Conservation (phyloP, 1,140 invertebrate species). For the Hyposmocoma kahamanoa region DNA sequence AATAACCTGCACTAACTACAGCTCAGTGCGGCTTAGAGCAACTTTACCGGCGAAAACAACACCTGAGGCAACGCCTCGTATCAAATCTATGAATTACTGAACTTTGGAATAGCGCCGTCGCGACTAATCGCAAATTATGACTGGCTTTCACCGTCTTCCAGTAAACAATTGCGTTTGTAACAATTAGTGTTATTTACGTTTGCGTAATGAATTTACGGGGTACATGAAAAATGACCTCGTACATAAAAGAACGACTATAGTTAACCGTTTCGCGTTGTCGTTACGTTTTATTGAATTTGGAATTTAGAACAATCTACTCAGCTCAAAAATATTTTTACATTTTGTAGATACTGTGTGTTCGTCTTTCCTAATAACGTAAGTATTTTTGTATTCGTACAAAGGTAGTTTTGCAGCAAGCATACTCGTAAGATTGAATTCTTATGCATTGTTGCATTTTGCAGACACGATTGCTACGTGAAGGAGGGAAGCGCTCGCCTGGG, state of each 20-base stretch:
- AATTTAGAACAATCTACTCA: too few relatives aligned
- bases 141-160: too few relatives aligned
- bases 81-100: constrained; percentile 25
- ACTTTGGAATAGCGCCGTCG: constrained; percentile 15
- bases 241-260: too few relatives aligned
- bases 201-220: too few relatives aligned
- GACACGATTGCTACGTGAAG: constrained; percentile 59
- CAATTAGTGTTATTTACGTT: too few relatives aligned
- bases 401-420: constrained; percentile 39
- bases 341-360: too few relatives aligned
- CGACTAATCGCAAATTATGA: too few relatives aligned
- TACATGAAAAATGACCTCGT: too few relatives aligned
- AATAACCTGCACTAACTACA: constrained; percentile 31
- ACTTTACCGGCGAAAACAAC: constrained; percentile 51
- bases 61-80: constrained; percentile 34
- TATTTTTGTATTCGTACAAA: background rate
- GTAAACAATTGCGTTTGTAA: too few relatives aligned
- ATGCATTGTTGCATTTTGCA: constrained; percentile 69
- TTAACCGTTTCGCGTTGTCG: too few relatives aligned
- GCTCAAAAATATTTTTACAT: too few relatives aligned
- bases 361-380: background rate
- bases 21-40: constrained; percentile 52
- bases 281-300: too few relatives aligned
- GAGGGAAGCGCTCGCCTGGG: constrained; percentile 48
- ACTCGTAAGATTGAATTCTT: constrained; percentile 67